Evolutionary conservation across 2,797 vertebrate genomes (phyloP), one percentile per base, ranked within the genome.

Genomic region (Sphenodon punctatus): DNA sequence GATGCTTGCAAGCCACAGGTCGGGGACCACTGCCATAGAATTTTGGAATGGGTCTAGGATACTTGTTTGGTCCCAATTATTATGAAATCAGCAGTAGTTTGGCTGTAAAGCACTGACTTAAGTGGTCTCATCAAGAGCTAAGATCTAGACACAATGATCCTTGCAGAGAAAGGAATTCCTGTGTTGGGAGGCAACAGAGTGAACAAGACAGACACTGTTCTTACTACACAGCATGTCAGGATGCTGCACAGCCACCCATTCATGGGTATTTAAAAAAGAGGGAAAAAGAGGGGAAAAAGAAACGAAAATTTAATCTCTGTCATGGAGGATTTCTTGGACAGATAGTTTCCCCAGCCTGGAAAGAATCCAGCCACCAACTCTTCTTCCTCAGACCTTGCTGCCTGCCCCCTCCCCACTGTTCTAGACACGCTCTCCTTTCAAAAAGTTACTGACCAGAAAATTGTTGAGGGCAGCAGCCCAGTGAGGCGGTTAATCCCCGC

Each of bases 371-470:
- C 65, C 58, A 8, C 75, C 25, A 7, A 73, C 86, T 85, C 84
- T 78, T 85, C 67, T 66, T n/a, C 46, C 73, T 43, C 66, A 15
- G 0, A 43, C 19, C 38, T 60, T 36, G 66, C 68, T 48, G 49
- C 41, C 42, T 1, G 63, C 55, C 75, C 45, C 32, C 65, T 67
- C 80, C 85, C 66, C 48, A 30, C 46, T 2, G 64, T 88, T 84
- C n/a, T 7, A 86, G 88, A 86, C 88, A 92, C 36, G 8, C 90
- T 93, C 87, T 89, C 82, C 89, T 89, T 92, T 93, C 92, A 81
- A 63, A 88, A 84, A 90, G 68, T 87, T 82, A 92, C 80, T 87
- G 94, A 93, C 88, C 91, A 92, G 92, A 93, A 93, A 93, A 88
- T 89, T 77, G 90, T 25, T 1, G 69, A 88, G 87, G 93, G 84